A percentile compares a stretch with the other conserved stretches of the same genome.
phyloP scores from a whole-genome alignment of 1,140 invertebrate species.

The Drosophila jambulina region DNA sequence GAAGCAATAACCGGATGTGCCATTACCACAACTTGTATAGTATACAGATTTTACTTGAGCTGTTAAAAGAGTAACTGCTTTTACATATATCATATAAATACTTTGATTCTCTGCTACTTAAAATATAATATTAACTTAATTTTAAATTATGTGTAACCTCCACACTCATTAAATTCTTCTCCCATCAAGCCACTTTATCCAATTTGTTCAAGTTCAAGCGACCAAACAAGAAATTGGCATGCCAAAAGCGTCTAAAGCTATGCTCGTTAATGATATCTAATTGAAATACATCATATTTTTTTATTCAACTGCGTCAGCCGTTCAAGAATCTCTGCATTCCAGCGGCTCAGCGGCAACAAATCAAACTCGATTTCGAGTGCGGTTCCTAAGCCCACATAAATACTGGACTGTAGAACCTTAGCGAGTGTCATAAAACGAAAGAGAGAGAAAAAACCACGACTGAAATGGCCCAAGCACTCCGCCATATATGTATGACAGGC shows the following conservation, averaged over 20 bases:
- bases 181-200: no score
- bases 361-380: conserved; percentile 17
- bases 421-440: conserved; percentile 32
- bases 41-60: no score
- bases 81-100: not conserved
- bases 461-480: conserved; percentile 38
- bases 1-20: not conserved
- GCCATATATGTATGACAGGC: conserved; percentile 53
- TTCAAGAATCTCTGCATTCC: conserved; percentile 17
- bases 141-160: not conserved
- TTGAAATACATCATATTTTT: conserved; percentile 26
- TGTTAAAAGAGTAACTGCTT: not conserved
- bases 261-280: conserved; percentile 25
- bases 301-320: not conserved
- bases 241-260: not conserved
- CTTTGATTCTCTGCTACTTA: not conserved
- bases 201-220: conserved; percentile 9
- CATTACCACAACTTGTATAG: not conserved
- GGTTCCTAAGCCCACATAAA: conserved; percentile 18
- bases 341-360: conserved; percentile 16
- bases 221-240: conserved; percentile 2
- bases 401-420: conserved; percentile 26
- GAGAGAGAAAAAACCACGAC: not conserved
- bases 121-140: not conserved
- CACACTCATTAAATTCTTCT: not conserved